Evolutionary conservation across 2,113 vertebrate species (phyloP).

Genomic region (Grallaria varia): DNA sequence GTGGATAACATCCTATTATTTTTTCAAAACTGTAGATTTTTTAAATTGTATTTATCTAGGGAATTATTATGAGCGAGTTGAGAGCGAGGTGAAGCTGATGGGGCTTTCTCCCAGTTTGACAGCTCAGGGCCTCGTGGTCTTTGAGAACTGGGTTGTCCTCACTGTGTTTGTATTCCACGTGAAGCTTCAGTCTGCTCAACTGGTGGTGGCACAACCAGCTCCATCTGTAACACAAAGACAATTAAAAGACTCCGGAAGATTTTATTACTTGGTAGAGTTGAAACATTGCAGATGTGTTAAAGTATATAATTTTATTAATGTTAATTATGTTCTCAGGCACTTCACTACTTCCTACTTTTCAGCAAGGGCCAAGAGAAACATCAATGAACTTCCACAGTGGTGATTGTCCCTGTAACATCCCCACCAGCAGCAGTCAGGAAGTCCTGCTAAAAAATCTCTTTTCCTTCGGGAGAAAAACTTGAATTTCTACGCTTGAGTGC

Average conservation of each 20-base stretch:
- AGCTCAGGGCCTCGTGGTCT: not conserved
- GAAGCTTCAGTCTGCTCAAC: not conserved
- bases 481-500: not conserved
- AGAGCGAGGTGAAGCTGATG: not conserved
- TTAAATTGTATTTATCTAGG: not conserved
- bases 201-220: not conserved
- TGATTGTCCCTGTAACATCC: not conserved
- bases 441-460: not conserved
- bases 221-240: not conserved
- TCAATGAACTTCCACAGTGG: not conserved
- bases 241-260: not conserved
- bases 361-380: constrained; percentile 5
- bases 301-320: not conserved
- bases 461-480: not conserved
- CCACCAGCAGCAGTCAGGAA: constrained; percentile 10
- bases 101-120: not conserved
- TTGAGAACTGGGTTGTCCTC: not conserved
- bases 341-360: constrained; percentile 11
- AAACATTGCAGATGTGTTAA: not conserved
- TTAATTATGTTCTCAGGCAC: constrained; percentile 22
- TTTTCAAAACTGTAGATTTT: not conserved
- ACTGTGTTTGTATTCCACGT: accelerated
- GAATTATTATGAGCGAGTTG: not conserved
- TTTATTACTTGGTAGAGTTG: not conserved
- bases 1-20: not conserved